Evolutionary conservation across 2,888 invertebrate species (phyloP).

Genomic region (Chrysodeixis includens): DNA sequence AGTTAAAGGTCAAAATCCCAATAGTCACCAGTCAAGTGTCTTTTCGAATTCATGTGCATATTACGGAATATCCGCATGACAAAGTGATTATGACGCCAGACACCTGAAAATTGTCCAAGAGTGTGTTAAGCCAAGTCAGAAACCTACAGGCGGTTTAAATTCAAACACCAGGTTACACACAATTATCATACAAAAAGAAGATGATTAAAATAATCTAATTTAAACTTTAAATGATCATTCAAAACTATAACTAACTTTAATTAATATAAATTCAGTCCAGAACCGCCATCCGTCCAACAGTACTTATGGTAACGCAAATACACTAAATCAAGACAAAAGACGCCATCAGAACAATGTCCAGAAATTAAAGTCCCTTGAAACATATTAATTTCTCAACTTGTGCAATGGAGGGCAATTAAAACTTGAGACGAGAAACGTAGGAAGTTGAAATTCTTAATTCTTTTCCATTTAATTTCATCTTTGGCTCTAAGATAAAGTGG

Average conservation of each 20-base stretch:
- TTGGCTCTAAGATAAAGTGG: slow-evolving; percentile 37
- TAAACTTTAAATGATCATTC: too few species aligned
- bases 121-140: too few species aligned
- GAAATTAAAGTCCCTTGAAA: slow-evolving; percentile 71
- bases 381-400: slow-evolving; percentile 83
- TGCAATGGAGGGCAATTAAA: slow-evolving; percentile 83
- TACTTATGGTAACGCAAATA: slow-evolving; percentile 3
- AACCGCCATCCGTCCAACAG: not conserved
- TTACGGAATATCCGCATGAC: too few species aligned
- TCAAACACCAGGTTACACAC: too few species aligned
- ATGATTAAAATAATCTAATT: too few species aligned
- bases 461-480: slow-evolving; percentile 76
- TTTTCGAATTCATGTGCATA: too few species aligned
- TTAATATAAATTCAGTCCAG: not conserved
- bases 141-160: too few species aligned
- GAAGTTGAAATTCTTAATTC: slow-evolving; percentile 76
- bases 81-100: too few species aligned
- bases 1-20: too few species aligned
- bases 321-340: slow-evolving; percentile 59
- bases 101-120: too few species aligned
- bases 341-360: slow-evolving; percentile 66
- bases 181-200: too few species aligned
- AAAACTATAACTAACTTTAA: not conserved
- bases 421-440: slow-evolving; percentile 75
- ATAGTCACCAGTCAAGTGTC: too few species aligned